A percentile compares a stretch with the other conserved stretches of the same genome.
Evolutionary conservation across 2,797 vertebrate genomes (phyloP).

Genomic region (Denticeps clupeoides): DNA sequence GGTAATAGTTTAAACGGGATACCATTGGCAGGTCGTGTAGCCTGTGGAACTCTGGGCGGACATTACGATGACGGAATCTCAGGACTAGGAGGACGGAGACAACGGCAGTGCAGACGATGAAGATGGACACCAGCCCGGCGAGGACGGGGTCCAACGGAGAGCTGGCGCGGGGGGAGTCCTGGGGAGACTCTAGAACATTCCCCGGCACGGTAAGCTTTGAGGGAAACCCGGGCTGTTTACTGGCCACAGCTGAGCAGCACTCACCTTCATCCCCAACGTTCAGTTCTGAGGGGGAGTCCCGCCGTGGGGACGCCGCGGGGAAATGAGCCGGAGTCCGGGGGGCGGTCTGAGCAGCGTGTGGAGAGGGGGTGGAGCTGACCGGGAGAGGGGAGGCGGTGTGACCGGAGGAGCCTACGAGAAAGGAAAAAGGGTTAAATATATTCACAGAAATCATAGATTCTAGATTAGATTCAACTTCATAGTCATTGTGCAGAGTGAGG

Average conservation of each 20-base stretch:
- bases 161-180: conserved; percentile 19
- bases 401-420: too few relatives aligned
- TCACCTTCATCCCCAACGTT: conserved; percentile 57
- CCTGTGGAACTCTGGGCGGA: conserved; percentile 73
- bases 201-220: too few relatives aligned
- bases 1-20: too few relatives aligned
- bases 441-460: conserved; percentile 5
- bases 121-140: conserved; percentile 69
- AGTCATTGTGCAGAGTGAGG: too few relatives aligned
- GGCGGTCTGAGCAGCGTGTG: conserved; percentile 11
- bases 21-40: conserved; percentile 87
- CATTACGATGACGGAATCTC: conserved; percentile 64
- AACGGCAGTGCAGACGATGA: conserved; percentile 68
- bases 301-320: conserved; percentile 25
- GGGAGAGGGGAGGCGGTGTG: conserved; percentile 24
- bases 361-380: conserved; percentile 12
- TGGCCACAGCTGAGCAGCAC: not conserved
- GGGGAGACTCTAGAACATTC: conserved; percentile 34
- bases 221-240: too few relatives aligned
- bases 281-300: conserved; percentile 44
- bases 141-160: conserved; percentile 67
- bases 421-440: too few relatives aligned
- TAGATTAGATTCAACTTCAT: not conserved
- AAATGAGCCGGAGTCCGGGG: conserved; percentile 16
- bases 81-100: conserved; percentile 70